Evolutionary conservation across 2,888 invertebrate genomes (phyloP).

Genomic region (Melipona beecheii): DNA sequence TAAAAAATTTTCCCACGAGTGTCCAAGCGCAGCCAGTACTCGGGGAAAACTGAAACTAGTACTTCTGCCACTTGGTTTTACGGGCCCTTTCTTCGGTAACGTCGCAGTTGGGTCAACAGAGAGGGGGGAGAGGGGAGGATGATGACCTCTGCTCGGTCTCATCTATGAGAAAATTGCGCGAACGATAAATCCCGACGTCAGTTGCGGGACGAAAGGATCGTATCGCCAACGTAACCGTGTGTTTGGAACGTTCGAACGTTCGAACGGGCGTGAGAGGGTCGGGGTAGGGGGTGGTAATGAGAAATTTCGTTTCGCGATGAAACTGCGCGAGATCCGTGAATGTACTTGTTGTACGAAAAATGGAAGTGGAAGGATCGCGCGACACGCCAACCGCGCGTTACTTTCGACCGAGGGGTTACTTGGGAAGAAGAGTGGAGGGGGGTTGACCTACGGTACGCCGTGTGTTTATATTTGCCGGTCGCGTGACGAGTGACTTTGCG

Average conservation of each 20-base stretch:
- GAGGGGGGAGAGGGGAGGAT: slow-evolving; percentile 1
- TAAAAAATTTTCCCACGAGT: too few relatives aligned
- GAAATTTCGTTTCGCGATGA: neutral
- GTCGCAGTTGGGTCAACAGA: too few relatives aligned
- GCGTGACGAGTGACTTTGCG: slow-evolving; percentile 41
- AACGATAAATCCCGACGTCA: slow-evolving; percentile 46
- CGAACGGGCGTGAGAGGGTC: too few relatives aligned
- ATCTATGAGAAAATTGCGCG: slow-evolving; percentile 30
- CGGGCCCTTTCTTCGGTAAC: slow-evolving; percentile 22
- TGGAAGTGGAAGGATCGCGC: neutral
- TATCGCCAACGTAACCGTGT: neutral
- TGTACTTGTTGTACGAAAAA: slow-evolving; percentile 5
- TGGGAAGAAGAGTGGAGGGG: neutral
- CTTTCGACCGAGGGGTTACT: neutral
- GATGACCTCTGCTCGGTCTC: slow-evolving; percentile 17
- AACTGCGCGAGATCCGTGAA: neutral
- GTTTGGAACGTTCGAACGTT: slow-evolving; percentile 1
- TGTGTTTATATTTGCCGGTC: slow-evolving; percentile 18
- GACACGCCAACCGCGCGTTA: slow-evolving; percentile 31
- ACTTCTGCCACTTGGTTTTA: too few relatives aligned
- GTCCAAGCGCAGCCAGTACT: too few relatives aligned
- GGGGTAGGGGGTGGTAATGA: neutral
- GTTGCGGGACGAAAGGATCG: slow-evolving; percentile 15
- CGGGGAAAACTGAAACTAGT: too few relatives aligned
- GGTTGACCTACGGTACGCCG: neutral